Conservation (phyloP, 2,113 vertebrate species). For the Cyprinodon variegatus region DNA sequence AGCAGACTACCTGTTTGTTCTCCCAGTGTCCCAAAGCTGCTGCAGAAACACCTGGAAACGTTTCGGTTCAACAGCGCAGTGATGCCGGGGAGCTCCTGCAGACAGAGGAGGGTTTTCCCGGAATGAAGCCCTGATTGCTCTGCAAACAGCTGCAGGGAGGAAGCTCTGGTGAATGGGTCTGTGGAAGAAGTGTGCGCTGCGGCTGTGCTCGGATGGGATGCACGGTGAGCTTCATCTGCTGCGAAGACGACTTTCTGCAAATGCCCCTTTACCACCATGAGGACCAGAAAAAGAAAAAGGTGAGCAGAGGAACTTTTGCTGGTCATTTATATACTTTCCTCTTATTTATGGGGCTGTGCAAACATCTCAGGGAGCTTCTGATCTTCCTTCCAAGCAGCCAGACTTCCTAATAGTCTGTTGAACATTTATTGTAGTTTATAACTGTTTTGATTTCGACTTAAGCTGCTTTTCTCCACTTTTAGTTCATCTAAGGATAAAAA, state of each 20-base stretch:
- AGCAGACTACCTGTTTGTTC: slow-evolving; percentile 36
- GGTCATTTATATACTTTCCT: too few species aligned
- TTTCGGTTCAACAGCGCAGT: slow-evolving; percentile 1
- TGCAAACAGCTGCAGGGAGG: neutral
- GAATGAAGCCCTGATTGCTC: neutral
- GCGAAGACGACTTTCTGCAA: slow-evolving; percentile 83
- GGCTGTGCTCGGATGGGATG: slow-evolving; percentile 84
- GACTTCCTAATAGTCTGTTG: too few species aligned
- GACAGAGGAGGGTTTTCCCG: neutral
- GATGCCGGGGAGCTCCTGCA: slow-evolving; percentile 19
- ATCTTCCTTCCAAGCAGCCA: too few species aligned
- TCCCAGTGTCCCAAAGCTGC: neutral
- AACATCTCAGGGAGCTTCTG: neutral
- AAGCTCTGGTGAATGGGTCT: slow-evolving; percentile 69
- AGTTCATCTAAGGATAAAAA: too few species aligned
- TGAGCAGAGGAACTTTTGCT: neutral
- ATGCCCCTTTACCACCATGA: slow-evolving; percentile 80
- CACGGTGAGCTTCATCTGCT: slow-evolving; percentile 86
- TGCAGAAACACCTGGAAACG: neutral
- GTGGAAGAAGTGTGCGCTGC: slow-evolving; percentile 21
- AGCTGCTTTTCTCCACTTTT: too few species aligned
- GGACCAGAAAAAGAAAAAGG: slow-evolving; percentile 74
- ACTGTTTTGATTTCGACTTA: too few species aligned
- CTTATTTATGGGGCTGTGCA: too few species aligned
- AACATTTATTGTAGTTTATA: neutral